These are phyloP conservation scores for Xenops minutus DNA, from an alignment of 2,797 vertebrate genomes.

Conservation along the genomic window DNA sequence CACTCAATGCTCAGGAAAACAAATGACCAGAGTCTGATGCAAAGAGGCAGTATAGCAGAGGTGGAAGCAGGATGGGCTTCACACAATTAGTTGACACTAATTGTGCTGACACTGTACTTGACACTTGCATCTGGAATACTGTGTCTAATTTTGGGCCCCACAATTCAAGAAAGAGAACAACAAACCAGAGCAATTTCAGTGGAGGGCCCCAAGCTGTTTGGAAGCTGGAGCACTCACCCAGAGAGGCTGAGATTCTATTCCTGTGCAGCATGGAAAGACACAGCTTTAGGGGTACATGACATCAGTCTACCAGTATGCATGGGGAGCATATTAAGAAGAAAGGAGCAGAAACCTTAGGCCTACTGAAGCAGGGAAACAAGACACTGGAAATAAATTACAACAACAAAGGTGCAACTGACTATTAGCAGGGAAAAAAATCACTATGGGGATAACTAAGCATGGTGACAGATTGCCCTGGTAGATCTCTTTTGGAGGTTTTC, in stretches of 20 bases:
- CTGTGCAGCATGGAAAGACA: not conserved
- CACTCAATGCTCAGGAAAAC: not conserved
- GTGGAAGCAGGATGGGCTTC: not conserved
- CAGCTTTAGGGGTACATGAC: not conserved
- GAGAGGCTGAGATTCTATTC: not conserved
- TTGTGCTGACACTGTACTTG: not conserved
- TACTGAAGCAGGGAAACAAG: not conserved
- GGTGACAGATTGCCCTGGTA: not conserved
- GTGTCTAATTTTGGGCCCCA: not conserved
- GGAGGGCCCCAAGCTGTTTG: not conserved
- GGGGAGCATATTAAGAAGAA: not conserved
- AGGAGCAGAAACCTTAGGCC: not conserved
- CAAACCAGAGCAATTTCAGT: not conserved
- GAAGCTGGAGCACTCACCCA: not conserved
- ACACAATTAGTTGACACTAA: not conserved
- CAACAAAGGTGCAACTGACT: not conserved
- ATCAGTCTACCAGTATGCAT: accelerated
- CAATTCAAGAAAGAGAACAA: not conserved
- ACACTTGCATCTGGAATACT: not conserved
- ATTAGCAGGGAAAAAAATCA: not conserved
- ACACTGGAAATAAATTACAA: not conserved
- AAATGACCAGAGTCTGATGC: not conserved
- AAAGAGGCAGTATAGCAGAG: not conserved
- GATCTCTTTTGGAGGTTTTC: not conserved
- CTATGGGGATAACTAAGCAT: not conserved